Evolutionary conservation across 30 jellyfish, hydroid and myxozoan genomes (phyloP).

Genomic region (Turritopsis rubra): DNA sequence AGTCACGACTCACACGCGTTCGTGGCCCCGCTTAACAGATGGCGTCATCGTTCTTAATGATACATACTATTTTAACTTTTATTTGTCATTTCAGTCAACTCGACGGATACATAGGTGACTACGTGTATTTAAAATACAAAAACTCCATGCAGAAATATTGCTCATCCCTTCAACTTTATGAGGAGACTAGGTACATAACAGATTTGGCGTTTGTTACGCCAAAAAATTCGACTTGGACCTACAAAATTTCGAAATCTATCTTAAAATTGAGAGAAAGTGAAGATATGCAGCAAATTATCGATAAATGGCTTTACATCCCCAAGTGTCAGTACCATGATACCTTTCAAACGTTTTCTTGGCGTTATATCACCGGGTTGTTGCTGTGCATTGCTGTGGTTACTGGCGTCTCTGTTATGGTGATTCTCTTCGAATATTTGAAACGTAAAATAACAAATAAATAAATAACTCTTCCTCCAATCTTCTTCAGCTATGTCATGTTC

Average conservation of each 20-base stretch:
- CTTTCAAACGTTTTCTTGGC: conserved; percentile 2
- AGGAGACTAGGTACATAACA: background rate
- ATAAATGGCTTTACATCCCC: conserved; percentile 1
- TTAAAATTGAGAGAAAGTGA: background rate
- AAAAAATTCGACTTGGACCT: background rate
- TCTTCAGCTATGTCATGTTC: too few species aligned
- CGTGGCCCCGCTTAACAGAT: too few species aligned
- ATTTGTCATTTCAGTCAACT: background rate
- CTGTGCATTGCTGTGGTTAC: background rate
- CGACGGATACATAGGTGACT: conserved; percentile 4
- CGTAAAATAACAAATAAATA: background rate
- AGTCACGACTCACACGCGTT: too few species aligned
- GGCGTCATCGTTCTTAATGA: too few species aligned
- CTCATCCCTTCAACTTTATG: background rate
- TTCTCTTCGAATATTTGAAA: background rate
- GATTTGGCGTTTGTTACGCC: background rate
- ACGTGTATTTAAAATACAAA: background rate
- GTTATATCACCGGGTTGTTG: background rate
- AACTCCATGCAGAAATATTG: background rate
- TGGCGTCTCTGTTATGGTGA: background rate
- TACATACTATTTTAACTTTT: background rate
- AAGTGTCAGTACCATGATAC: background rate
- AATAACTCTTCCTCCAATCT: too few species aligned
- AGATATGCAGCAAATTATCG: background rate
- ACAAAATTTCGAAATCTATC: background rate